Base-by-base conservation (phyloP, 37 sponge, comb jelly and placozoan species). In the Bolinopsis microptera region DNA sequence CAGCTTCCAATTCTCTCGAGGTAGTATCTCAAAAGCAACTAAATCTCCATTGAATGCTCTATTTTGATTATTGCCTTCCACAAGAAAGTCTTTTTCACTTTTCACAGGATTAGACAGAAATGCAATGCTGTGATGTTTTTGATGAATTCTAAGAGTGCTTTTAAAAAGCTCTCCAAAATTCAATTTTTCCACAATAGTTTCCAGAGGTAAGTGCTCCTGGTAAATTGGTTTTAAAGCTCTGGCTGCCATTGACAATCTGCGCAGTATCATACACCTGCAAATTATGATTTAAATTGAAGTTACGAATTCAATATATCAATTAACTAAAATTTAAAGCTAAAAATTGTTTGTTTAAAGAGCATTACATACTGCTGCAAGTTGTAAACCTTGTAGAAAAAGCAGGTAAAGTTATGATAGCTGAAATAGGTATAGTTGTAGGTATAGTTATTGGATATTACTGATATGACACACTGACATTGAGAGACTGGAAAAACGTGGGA, bases 11-110 rank as follows among this genome's bases (percentile, higher is more conserved):
- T 95, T 32, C 24, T 94, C 75, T 31, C 34, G 1, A 24, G 95
- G 94, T 24, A 94, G 68, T 26, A 94, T 76, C 86, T 94, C 75
- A 0, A 97, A 39, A 0, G 93, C 96, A 24, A 98, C 98, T 32
- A 94, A 69, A 94, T 98, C 98, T 38, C 94, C 94, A 38, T 95
- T 35, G 0, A 98, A 68, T 22, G 97, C 98, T 80, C 98, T 93
- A 90, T 98, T 98, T 35, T 72, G 27, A 28, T 30, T 30, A 24
- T n/a, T 72, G 2, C 75, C 75, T 21, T 72, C 75, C 5, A 72
- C 31, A 2, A 72, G 75, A 72, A 72, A 23, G 31, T 72, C 75
- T 72, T 21, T 5, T 30, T 72, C 75, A 30, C 31, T 30, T 30
- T n/a, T 28, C 5, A n/a, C 31, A 28, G 27, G 31, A 72, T 28